These are phyloP conservation scores for Phalacrocorax aristotelis DNA, from an alignment of 2,113 vertebrate species.

Conservation along the genomic window DNA sequence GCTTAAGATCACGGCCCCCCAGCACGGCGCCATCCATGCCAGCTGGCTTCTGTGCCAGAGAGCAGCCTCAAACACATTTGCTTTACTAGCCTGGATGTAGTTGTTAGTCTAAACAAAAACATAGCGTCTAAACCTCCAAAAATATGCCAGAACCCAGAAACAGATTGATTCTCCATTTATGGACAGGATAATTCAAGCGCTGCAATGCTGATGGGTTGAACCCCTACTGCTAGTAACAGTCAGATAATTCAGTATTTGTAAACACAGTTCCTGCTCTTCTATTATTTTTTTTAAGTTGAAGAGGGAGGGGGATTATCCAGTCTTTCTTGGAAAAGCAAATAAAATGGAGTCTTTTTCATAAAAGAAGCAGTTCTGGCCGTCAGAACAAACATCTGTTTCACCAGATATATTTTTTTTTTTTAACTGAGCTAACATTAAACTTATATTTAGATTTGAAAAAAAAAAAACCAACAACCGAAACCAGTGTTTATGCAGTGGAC, in stretches of 20 bases:
- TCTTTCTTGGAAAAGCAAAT: background rate
- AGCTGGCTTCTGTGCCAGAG: background rate
- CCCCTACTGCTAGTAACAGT: background rate
- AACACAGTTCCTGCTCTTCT: background rate
- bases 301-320: background rate
- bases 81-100: background rate
- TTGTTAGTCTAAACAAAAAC: constrained; percentile 25
- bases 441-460: background rate
- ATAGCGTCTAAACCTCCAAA: background rate
- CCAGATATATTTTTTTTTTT: background rate
- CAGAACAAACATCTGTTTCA: background rate
- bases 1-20: background rate
- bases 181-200: background rate
- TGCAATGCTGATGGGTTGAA: background rate
- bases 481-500: background rate
- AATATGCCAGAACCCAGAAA: background rate
- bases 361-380: background rate
- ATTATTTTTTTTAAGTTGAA: background rate
- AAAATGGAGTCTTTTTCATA: background rate
- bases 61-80: background rate
- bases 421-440: background rate
- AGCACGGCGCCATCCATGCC: accelerated
- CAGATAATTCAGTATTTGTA: background rate
- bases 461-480: background rate
- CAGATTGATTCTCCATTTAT: constrained; percentile 24